Percentiles rank a stretch among this genome's conserved stretches.
Evolutionary conservation across 2,888 invertebrate genomes (phyloP).

Genomic region (Agrochola lota): DNA sequence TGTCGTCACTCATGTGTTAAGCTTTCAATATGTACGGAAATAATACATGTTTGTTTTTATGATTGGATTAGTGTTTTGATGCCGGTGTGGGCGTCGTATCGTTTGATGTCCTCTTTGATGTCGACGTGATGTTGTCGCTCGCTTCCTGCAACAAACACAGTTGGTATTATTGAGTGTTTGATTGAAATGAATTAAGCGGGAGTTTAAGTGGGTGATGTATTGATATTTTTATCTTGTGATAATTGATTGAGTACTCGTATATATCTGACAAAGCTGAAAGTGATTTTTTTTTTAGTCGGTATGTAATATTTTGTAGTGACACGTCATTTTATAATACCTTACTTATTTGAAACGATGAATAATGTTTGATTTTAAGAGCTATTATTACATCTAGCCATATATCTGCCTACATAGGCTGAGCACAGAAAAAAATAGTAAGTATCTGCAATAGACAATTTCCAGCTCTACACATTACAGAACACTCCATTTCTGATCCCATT

Average conservation of each 20-base stretch:
- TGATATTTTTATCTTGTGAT: slow-evolving; percentile 47
- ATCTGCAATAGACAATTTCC: neutral
- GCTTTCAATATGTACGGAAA: slow-evolving; percentile 78
- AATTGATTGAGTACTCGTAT: slow-evolving; percentile 28
- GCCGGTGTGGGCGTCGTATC: slow-evolving; percentile 73
- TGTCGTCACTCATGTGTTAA: slow-evolving; percentile 84
- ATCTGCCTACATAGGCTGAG: no score
- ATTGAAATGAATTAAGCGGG: slow-evolving; percentile 63
- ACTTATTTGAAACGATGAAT: neutral
- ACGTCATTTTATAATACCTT: neutral
- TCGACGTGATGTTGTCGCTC: slow-evolving; percentile 73
- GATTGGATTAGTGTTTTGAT: slow-evolving; percentile 86
- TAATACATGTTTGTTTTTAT: slow-evolving; percentile 89
- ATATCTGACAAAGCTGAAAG: neutral
- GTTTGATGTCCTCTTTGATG: slow-evolving; percentile 86
- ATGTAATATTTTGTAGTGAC: neutral
- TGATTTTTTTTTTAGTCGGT: slow-evolving; percentile 10
- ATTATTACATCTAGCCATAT: neutral
- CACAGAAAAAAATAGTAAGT: neutral
- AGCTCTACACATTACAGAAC: slow-evolving; percentile 14
- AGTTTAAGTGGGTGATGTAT: slow-evolving; percentile 52
- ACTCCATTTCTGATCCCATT: slow-evolving; percentile 25
- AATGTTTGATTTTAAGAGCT: neutral
- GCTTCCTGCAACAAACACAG: slow-evolving; percentile 85
- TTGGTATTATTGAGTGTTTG: slow-evolving; percentile 80